Base-by-base conservation (phyloP, 1,140 invertebrate species). In the Andricus grossulariae region DNA sequence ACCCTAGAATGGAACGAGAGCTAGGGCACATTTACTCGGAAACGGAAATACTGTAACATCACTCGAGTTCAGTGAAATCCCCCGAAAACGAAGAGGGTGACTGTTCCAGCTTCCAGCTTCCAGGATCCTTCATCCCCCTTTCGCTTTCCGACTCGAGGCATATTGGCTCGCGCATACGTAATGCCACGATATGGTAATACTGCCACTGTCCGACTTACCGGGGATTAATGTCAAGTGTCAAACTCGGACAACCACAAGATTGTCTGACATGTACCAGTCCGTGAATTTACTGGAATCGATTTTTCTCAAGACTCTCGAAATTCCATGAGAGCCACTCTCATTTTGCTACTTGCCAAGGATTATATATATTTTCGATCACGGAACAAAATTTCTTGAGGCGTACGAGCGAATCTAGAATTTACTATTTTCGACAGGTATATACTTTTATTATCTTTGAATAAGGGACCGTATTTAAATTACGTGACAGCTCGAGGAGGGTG, bases 161-260 rank as follows among this genome's bases (percentile, higher is more conserved):
- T 84, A 84, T 84, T 80, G 83, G 80, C 80, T 84, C 80, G 83
- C 79, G 83, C 83, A 84, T 84, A 84, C 72, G 79, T 84, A 84
- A 82, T 82, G 74, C 75, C 72, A 80, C 80, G 76, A 81, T 80
- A 80, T 79, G 74, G 74, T 80, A 79, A 82, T 81, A 76, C 79
- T 75, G 77, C 80, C 83, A 82, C 77, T 84, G 83, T 82, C 83
- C 83, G 78, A 81, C 83, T 82, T 80, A 81, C 78, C 74, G 79
- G 81, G 78, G 84, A 85, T 83, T 82, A 82, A 82, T 84, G 84
- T 84, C 82, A 85, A 85, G 82, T 85, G 84, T 83, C 84, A 81
- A 85, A 83, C 75, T 83, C 81, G 79, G 78, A 82, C 73, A 71
- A 73, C 75, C 82, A 79, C 79, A 13, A 76, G 50, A 73, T 71